A percentile compares a stretch with the other conserved stretches of the same genome.
phyloP scores from a whole-genome alignment of 2,888 invertebrate genomes.

The Drosophila kambysellisi region DNA sequence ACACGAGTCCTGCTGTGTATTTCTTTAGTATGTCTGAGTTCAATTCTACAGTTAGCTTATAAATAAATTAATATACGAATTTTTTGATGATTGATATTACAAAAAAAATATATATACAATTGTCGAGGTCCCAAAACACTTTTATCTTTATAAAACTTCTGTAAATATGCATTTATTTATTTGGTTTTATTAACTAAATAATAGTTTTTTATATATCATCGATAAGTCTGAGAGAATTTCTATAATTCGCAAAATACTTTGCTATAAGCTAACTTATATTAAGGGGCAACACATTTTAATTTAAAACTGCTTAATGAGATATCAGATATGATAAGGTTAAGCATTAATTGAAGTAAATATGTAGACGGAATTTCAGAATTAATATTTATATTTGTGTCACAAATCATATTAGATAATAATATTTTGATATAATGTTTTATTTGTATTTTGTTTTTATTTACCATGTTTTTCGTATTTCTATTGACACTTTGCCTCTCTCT shows the following conservation, averaged over 20 bases:
- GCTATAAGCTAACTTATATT: background rate
- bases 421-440: background rate
- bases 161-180: background rate
- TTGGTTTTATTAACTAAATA: background rate
- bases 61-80: background rate
- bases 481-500: slow-evolving; percentile 4
- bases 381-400: background rate
- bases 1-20: slow-evolving; percentile 3
- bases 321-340: background rate
- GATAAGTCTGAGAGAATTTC: background rate
- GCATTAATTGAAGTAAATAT: background rate
- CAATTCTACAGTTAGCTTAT: slow-evolving; percentile 9
- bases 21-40: slow-evolving; percentile 10
- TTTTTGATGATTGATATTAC: background rate
- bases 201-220: background rate
- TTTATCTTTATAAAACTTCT: background rate
- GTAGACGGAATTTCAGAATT: background rate
- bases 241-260: background rate
- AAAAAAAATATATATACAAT: background rate
- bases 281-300: background rate
- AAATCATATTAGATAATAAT: background rate
- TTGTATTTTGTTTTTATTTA: background rate
- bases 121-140: background rate
- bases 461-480: background rate
- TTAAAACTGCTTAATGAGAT: background rate